Conservation (phyloP, 2,113 vertebrate genomes). For the Cyphomyrus plagiostoma region DNA sequence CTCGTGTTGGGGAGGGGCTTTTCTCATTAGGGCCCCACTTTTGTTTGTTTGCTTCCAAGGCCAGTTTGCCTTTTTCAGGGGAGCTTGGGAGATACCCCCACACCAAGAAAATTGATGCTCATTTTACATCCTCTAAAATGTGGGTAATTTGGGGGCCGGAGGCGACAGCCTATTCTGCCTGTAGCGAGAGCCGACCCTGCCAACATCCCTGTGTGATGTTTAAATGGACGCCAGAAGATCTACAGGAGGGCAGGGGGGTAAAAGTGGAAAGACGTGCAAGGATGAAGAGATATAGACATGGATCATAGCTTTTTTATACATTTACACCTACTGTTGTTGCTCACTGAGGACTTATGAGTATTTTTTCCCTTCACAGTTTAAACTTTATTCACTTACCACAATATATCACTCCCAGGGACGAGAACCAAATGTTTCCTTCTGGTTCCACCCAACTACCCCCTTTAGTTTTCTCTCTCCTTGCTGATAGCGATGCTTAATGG, state of each 20-base stretch:
- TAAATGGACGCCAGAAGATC: background rate
- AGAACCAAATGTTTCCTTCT: background rate
- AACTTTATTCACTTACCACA: slow-evolving; percentile 1
- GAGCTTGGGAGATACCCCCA: background rate
- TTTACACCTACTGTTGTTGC: background rate
- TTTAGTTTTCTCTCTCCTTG: background rate
- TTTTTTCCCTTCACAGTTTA: background rate
- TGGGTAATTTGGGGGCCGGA: background rate
- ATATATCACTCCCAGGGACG: background rate
- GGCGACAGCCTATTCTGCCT: background rate
- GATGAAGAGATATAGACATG: background rate
- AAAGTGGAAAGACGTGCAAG: background rate
- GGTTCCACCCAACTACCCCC: background rate
- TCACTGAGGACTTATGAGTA: background rate
- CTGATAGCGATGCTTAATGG: background rate
- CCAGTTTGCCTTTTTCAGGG: background rate
- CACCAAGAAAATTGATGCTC: background rate
- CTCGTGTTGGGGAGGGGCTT: background rate
- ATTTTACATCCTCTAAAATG: background rate
- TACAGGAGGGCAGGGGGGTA: background rate
- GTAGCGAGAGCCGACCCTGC: background rate
- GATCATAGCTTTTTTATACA: background rate
- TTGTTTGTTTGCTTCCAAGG: background rate
- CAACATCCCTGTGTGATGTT: background rate
- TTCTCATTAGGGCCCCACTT: background rate